Percentiles rank a stretch among this genome's conserved stretches.
Conservation (phyloP, 2,113 vertebrate species). For the Zosterops japonicus region DNA sequence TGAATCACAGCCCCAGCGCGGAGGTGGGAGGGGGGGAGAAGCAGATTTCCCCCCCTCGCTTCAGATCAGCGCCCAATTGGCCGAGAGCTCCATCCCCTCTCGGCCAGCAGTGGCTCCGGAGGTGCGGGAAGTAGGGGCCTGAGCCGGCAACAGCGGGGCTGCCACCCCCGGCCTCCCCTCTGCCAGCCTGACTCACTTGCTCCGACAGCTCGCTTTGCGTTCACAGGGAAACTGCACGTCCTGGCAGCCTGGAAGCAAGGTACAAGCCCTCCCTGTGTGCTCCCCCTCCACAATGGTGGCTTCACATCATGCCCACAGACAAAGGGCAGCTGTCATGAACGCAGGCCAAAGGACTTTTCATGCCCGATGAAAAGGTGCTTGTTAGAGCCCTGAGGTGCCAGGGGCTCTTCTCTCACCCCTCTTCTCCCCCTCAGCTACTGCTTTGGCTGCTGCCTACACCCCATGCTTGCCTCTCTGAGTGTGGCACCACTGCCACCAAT, state of each 20-base stretch:
- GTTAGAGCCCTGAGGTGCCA: slow-evolving; percentile 64
- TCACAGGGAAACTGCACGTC: slow-evolving; percentile 70
- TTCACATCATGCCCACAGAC: slow-evolving; percentile 61
- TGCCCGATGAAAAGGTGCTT: slow-evolving; percentile 62
- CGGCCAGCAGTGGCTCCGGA: slow-evolving; percentile 52
- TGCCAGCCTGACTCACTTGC: slow-evolving; percentile 70
- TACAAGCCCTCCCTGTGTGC: slow-evolving; percentile 72
- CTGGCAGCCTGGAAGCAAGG: slow-evolving; percentile 66
- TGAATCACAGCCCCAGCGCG: slow-evolving; percentile 72
- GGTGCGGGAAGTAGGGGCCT: slow-evolving; percentile 26
- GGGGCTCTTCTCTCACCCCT: slow-evolving; percentile 70
- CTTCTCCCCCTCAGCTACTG: slow-evolving; percentile 45
- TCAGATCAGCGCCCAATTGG: slow-evolving; percentile 71
- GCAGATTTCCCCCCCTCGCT: slow-evolving; percentile 48
- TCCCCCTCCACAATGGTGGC: slow-evolving; percentile 65
- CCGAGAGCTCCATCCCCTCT: slow-evolving; percentile 67
- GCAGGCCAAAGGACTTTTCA: slow-evolving; percentile 45
- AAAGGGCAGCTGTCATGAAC: slow-evolving; percentile 61
- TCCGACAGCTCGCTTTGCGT: slow-evolving; percentile 68
- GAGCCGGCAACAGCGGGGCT: slow-evolving; percentile 20
- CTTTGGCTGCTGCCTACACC: background rate
- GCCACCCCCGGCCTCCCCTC: slow-evolving; percentile 57
- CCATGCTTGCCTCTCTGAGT: background rate
- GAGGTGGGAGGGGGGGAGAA: slow-evolving; percentile 54
- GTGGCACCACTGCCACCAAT: background rate